Conservation (phyloP, 2,888 invertebrate genomes). For the Ellobium chinense region DNA sequence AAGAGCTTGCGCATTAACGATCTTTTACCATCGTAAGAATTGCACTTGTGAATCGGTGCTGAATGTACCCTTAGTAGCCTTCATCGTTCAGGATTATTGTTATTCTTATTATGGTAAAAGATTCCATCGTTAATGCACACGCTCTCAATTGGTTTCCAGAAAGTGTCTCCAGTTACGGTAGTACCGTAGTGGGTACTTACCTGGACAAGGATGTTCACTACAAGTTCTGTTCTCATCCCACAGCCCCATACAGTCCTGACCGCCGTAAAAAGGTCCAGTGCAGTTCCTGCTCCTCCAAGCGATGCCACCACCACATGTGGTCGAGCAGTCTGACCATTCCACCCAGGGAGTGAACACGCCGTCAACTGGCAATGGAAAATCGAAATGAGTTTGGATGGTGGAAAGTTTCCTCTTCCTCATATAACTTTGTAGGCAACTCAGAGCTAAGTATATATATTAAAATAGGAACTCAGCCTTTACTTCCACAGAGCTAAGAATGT, state of each 20-base stretch:
- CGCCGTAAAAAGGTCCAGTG: conserved; percentile 65
- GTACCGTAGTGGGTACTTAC: too few relatives aligned
- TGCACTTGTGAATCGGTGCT: too few relatives aligned
- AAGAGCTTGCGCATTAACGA: too few relatives aligned
- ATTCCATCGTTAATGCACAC: too few relatives aligned
- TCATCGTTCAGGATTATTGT: too few relatives aligned
- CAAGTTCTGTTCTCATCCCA: conserved; percentile 61
- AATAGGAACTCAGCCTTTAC: too few relatives aligned
- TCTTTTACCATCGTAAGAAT: too few relatives aligned
- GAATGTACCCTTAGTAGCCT: too few relatives aligned
- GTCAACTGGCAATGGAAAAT: conserved; percentile 64
- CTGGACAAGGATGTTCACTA: conserved; percentile 70
- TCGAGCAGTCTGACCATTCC: conserved; percentile 68
- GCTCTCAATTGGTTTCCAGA: too few relatives aligned
- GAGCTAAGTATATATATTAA: neutral
- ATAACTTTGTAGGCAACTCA: neutral
- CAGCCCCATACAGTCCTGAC: conserved; percentile 66
- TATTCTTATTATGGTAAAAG: too few relatives aligned
- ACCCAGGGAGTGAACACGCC: conserved; percentile 70
- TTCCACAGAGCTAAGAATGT: too few relatives aligned
- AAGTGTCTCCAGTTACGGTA: too few relatives aligned
- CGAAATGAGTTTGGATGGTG: neutral
- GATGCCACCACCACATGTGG: conserved; percentile 72
- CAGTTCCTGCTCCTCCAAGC: conserved; percentile 63
- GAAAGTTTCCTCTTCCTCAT: neutral